These are phyloP conservation scores for Dasysyrphus albostriatus DNA, from an alignment of 2,888 invertebrate genomes.

Conservation along the genomic window DNA sequence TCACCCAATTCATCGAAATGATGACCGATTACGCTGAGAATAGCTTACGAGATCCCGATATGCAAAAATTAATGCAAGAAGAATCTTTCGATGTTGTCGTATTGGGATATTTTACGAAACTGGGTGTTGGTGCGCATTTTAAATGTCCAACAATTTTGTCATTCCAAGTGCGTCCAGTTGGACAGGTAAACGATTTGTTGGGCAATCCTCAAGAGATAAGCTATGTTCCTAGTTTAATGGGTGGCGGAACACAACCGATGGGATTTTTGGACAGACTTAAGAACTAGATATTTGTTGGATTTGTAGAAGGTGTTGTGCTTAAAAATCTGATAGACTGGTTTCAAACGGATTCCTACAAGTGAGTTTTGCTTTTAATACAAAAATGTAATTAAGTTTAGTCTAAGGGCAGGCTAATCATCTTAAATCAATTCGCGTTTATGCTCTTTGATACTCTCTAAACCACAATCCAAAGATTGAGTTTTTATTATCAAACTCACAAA, in stretches of 20 bases:
- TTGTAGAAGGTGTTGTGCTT: conserved; percentile 7
- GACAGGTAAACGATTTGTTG: conserved; percentile 76
- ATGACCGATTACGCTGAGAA: conserved; percentile 14
- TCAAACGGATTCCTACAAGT: conserved; percentile 9
- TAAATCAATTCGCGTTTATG: no score
- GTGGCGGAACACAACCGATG: conserved; percentile 74
- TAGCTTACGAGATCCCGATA: conserved; percentile 40
- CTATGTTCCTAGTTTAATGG: conserved; percentile 78
- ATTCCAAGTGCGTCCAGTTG: conserved; percentile 78
- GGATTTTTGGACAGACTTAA: conserved; percentile 77
- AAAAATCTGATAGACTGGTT: not conserved
- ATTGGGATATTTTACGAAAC: conserved; percentile 72
- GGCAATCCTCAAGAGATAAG: conserved; percentile 79
- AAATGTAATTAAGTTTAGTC: no score
- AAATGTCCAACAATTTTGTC: conserved; percentile 80
- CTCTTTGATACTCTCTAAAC: no score
- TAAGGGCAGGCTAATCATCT: no score
- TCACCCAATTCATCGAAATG: not conserved
- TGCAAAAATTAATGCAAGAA: conserved; percentile 67
- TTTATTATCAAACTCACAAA: no score
- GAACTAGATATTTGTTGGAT: conserved; percentile 75
- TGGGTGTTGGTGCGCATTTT: conserved; percentile 81
- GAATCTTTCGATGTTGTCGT: conserved; percentile 76
- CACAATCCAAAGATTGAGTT: no score
- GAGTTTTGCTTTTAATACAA: not conserved